Evolutionary conservation across 2,113 vertebrate genomes (phyloP), one percentile per base, ranked within the genome.

Genomic region (Cercopithecus mona): DNA sequence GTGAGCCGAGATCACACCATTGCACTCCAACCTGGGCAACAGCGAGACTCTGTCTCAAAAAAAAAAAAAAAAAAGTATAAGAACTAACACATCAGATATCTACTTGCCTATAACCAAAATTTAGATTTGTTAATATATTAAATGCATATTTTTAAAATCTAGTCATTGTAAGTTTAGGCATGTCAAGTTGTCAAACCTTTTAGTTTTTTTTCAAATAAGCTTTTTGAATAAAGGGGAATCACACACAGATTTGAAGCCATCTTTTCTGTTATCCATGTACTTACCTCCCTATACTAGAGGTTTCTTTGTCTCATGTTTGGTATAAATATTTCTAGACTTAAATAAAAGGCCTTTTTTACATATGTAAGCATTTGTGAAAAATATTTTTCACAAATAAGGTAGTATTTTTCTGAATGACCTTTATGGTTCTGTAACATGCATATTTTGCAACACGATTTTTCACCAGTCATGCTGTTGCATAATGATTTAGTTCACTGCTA

Each of bases 81-180:
- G 22, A 57, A n/a, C 4, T 50, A 86, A 30, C 2, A 48, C 16
- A 57, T 73, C 10, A 61, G 40, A 50, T 64, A 55, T 4, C 57
- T 75, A 52, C 13, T 6, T 84, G 20, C 68, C 35, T 16, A 22
- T n/a, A 70, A 50, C 32, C 48, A 57, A 40, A 81, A 81, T 76
- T 90, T 68, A 68, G 25, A 89, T 96, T 90, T 96, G 8, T 68
- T 78, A 81, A 61, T 35, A 61, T 75, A 22, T 66, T 95, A 52
- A 38, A 73, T 59, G 5, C 79, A 40, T 79, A 52, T 82, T 78
- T 79, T 83, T 59, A 30, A 88, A 70, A 25, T 32, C n/a, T 8
- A 52, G 30, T 48, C 86, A 45, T 6, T n/a, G 1, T 20, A 89
- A 70, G 5, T 43, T n/a, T 76, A 85, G 27, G 3, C 4, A 35